Evolutionary conservation across 2,797 vertebrate species (phyloP).

Genomic region (Hippocampus kuda): DNA sequence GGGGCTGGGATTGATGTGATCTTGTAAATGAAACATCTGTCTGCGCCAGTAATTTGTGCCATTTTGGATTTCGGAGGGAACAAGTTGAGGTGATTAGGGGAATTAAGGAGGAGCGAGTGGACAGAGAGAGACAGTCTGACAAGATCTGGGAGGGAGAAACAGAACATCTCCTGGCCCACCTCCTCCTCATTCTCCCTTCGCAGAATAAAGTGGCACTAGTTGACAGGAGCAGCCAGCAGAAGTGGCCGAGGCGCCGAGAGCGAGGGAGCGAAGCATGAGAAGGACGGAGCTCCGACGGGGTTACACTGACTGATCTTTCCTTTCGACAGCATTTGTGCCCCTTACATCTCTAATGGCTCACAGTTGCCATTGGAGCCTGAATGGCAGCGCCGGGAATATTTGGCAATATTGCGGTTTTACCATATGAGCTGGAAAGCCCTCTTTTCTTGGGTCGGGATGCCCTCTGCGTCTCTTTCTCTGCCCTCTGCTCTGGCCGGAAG

Average conservation of each 20-base stretch:
- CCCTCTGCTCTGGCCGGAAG: conserved; percentile 63
- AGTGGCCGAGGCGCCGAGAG: conserved; percentile 17
- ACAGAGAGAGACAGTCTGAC: conserved; percentile 18
- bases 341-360: conserved; percentile 49
- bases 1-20: neutral
- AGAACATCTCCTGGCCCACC: conserved; percentile 22
- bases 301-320: conserved; percentile 34
- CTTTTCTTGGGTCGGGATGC: conserved; percentile 44
- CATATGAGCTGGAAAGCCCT: conserved; percentile 22
- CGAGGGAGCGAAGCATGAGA: conserved; percentile 29
- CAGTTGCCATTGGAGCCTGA: conserved; percentile 14
- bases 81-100: neutral
- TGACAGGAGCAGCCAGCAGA: conserved; percentile 23
- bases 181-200: conserved; percentile 24
- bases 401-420: conserved; percentile 47
- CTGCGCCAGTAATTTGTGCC: neutral
- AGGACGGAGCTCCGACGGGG: conserved; percentile 32
- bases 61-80: neutral
- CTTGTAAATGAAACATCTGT: conserved; percentile 3
- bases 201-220: conserved; percentile 54
- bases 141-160: conserved; percentile 44
- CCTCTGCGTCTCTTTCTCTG: conserved; percentile 55
- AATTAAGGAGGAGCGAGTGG: conserved; percentile 34
- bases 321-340: conserved; percentile 28
- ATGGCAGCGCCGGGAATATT: conserved; percentile 24